A percentile compares a stretch with the other conserved stretches of the same genome.
phyloP scores from a whole-genome alignment of 2,113 vertebrate species.

The Cryptomyrus ogoouensis region DNA sequence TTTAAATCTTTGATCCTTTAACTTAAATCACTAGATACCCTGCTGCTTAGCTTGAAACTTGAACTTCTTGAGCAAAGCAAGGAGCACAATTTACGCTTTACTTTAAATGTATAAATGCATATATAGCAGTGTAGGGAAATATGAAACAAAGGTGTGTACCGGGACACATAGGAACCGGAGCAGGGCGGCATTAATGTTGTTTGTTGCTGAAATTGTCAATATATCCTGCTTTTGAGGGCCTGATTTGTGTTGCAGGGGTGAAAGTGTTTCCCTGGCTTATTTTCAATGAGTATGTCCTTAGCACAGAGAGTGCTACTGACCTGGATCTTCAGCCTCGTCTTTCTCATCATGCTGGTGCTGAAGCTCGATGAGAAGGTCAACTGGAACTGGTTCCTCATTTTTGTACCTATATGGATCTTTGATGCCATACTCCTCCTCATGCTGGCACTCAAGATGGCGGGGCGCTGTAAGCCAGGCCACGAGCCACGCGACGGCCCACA shows the following conservation, averaged over 20 bases:
- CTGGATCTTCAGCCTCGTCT: constrained; percentile 87
- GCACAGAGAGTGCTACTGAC: constrained; percentile 89
- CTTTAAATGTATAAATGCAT: neutral
- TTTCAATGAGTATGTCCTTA: constrained; percentile 92
- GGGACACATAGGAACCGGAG: neutral
- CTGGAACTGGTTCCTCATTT: constrained; percentile 95
- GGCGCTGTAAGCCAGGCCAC: constrained; percentile 80
- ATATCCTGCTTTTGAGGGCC: neutral
- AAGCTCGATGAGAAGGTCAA: constrained; percentile 90
- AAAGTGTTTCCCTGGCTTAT: constrained; percentile 47
- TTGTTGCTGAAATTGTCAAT: neutral
- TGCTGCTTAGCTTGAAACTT: neutral
- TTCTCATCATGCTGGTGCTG: constrained; percentile 87
- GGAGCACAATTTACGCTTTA: neutral
- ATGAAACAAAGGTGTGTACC: neutral
- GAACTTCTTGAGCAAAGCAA: neutral
- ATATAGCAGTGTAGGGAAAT: neutral
- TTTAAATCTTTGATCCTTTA: neutral
- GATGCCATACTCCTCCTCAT: constrained; percentile 86
- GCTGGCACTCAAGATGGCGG: constrained; percentile 86
- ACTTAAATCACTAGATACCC: neutral
- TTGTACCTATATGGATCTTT: constrained; percentile 90
- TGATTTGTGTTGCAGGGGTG: constrained; percentile 6
- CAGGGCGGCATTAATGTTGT: neutral
- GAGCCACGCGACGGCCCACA: constrained; percentile 81